Evolutionary conservation across 2,113 vertebrate genomes (phyloP), one percentile per base, ranked within the genome.

Genomic region (Manacus vitellinus): DNA sequence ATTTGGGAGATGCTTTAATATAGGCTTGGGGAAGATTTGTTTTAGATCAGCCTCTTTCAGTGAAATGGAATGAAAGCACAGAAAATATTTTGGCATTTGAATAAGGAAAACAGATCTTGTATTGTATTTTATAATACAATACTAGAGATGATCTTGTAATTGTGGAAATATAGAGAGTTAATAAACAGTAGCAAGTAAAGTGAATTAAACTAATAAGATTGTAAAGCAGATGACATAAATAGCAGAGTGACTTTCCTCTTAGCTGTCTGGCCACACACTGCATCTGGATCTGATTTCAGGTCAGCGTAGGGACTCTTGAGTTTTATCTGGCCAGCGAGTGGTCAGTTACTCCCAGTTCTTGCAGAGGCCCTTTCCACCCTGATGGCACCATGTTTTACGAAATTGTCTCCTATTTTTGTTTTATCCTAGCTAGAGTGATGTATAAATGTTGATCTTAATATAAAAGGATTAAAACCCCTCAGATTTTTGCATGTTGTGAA

Each of bases 21-120:
- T 11, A 52, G 46, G 21, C 76, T 76, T 56, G 65, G 86, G 94
- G n/a, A 41, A 89, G 74, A n/a, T 96, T 90, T 94, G 23, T 70
- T 89, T 94, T 89, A 89, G 31, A 93, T 92, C 56, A 94, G 63
- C 78, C 88, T 92, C 10, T 92, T 95, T 74, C 24, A 78, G 73
- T 86, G 67, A 95, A 85, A 71, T 56, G 37, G 58, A 93, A 78
- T 78, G 65, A 78, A 92, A 66, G 62, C 49, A 75, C 35, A 44
- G 72, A 76, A 94, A 94, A 89, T 96, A 91, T 92, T 94, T 94
- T 94, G 88, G 68, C 85, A 62, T 96, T 59, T 91, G 83, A 85
- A 65, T 85, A 85, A 83, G 66, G 39, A 80, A 95, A 92, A 67
- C 65, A 76, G 72, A 72, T 92, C 28, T 46, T 81, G 73, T 44